These are phyloP conservation scores for Chroicocephalus ridibundus DNA, from an alignment of 2,113 vertebrate species.

Conservation along the genomic window DNA sequence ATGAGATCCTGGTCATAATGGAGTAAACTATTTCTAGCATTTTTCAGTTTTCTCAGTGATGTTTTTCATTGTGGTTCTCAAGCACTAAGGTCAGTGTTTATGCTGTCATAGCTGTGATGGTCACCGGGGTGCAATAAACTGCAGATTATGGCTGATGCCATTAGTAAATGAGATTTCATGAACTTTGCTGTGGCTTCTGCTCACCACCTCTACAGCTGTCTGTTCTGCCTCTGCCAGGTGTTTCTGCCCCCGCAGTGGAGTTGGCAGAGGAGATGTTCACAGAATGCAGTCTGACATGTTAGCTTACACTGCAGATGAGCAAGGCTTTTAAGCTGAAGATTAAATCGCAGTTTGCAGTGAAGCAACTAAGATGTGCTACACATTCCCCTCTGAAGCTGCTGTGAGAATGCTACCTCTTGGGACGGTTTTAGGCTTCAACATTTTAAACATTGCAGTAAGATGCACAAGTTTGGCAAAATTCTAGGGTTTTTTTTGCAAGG, in stretches of 20 bases:
- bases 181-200: neutral
- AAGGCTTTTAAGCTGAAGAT: neutral
- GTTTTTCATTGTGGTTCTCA: neutral
- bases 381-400: neutral
- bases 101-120: neutral
- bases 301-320: neutral
- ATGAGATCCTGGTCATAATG: neutral
- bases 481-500: neutral
- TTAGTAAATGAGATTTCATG: neutral
- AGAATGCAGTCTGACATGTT: constrained; percentile 37
- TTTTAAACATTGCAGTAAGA: neutral
- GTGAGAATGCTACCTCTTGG: neutral
- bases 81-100: neutral
- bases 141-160: neutral
- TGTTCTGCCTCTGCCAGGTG: constrained; percentile 26
- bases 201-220: constrained; percentile 20
- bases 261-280: neutral
- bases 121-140: neutral
- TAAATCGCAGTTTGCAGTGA: neutral
- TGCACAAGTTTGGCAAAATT: neutral
- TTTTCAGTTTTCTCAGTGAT: neutral
- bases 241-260: constrained; percentile 5
- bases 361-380: neutral
- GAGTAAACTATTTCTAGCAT: neutral
- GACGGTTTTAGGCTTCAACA: neutral